Conservation (phyloP, 2,113 vertebrate species). For the Panurus biarmicus region DNA sequence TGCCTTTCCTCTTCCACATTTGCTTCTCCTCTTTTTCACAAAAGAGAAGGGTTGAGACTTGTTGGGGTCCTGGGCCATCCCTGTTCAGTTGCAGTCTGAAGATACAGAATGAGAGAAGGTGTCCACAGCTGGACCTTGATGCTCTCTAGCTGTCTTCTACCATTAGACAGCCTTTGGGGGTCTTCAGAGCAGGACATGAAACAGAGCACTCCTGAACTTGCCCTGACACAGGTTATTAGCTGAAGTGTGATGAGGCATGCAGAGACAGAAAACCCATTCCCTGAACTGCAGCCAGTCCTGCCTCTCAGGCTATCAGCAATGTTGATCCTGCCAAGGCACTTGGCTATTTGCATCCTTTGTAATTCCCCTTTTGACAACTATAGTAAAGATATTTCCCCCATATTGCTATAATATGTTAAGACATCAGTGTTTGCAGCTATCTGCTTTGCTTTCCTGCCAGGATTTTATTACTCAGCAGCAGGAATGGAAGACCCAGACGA, state of each 20-base stretch:
- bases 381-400: neutral
- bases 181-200: neutral
- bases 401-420: neutral
- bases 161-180: neutral
- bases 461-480: neutral
- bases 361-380: neutral
- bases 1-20: neutral
- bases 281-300: neutral
- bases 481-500: neutral
- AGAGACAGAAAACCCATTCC: neutral
- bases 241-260: neutral
- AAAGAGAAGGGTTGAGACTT: neutral
- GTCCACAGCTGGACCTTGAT: neutral
- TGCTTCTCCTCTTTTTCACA: neutral
- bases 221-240: neutral
- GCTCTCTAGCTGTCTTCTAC: neutral
- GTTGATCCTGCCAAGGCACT: neutral
- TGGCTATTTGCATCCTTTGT: neutral
- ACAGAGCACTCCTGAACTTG: neutral
- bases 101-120: neutral
- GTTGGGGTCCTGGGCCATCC: accelerated
- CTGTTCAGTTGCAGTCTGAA: neutral
- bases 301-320: neutral
- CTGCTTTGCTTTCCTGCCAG: neutral
- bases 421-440: neutral